phyloP scores from a whole-genome alignment of 30 jellyfish, hydroid and myxozoan species.

The Euphysa ruthae region DNA sequence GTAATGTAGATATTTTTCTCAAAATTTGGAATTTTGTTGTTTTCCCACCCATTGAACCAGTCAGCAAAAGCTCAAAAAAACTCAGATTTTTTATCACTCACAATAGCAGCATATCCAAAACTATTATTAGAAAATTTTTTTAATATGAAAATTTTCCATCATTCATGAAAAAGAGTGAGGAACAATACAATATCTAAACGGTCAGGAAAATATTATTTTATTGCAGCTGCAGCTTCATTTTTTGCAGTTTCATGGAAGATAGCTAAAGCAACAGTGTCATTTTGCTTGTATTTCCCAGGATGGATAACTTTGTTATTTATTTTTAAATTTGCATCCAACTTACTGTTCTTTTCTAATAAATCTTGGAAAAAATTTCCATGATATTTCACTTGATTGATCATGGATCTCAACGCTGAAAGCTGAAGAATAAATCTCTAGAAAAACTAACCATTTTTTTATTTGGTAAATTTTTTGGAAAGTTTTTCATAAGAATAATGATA shows the following conservation, averaged over 20 bases:
- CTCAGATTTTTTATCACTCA: not conserved
- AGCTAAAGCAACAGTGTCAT: conserved; percentile 3
- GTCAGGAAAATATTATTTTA: not conserved
- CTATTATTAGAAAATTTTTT: too few relatives aligned
- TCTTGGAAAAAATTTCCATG: conserved; percentile 7
- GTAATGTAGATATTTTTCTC: not conserved
- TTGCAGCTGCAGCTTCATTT: conserved; percentile 1
- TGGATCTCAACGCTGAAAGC: too few relatives aligned
- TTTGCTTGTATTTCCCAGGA: conserved; percentile 25
- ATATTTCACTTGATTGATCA: too few relatives aligned
- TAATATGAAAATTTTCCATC: not conserved
- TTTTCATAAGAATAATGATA: too few relatives aligned
- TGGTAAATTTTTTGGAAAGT: too few relatives aligned
- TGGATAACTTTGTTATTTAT: conserved; percentile 11
- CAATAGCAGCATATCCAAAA: not conserved
- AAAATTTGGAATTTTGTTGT: not conserved
- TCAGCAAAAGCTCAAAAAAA: too few relatives aligned
- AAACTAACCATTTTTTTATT: not conserved
- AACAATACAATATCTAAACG: not conserved
- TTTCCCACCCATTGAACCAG: not conserved
- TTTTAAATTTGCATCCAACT: not conserved
- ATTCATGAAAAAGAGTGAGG: not conserved
- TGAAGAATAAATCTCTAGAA: not conserved
- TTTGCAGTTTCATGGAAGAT: conserved; percentile 17
- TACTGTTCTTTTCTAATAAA: conserved; percentile 2